Evolutionary conservation across 2,888 invertebrate genomes (phyloP).

Genomic region (Andrena bucephala): DNA sequence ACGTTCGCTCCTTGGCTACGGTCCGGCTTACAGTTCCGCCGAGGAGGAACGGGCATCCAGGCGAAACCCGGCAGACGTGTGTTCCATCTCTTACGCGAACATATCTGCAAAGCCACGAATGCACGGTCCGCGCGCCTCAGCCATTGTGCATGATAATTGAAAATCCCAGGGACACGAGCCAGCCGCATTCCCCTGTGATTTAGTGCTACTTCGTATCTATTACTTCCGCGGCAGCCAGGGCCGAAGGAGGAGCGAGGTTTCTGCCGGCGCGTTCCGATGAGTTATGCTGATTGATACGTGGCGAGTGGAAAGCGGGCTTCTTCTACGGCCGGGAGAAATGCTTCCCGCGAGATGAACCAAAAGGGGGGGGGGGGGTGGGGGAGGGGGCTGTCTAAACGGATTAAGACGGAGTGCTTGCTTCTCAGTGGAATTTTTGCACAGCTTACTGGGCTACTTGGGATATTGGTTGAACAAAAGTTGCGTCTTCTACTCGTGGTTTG

Average conservation of each 20-base stretch:
- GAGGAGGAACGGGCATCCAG: slow-evolving; percentile 10
- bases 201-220: slow-evolving; percentile 67
- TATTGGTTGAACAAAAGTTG: not conserved
- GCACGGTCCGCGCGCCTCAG: slow-evolving; percentile 66
- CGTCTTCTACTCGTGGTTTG: not conserved
- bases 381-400: not conserved
- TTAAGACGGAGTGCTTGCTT: not conserved
- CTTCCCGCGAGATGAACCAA: not conserved
- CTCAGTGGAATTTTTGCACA: not conserved
- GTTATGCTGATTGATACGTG: slow-evolving; percentile 64
- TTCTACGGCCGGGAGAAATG: not conserved
- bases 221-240: slow-evolving; percentile 42
- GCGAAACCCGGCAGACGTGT: slow-evolving; percentile 46
- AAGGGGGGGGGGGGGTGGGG: no score
- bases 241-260: slow-evolving; percentile 1
- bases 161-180: slow-evolving; percentile 71
- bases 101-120: slow-evolving; percentile 70
- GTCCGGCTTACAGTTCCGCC: slow-evolving; percentile 14
- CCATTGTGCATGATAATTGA: slow-evolving; percentile 79
- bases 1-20: slow-evolving; percentile 59
- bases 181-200: slow-evolving; percentile 62
- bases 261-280: slow-evolving; percentile 49
- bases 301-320: slow-evolving; percentile 30
- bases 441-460: not conserved
- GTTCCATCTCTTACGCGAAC: slow-evolving; percentile 62